Evolutionary conservation across 2,888 invertebrate genomes (phyloP).

Genomic region (Diadegma fenestrale): DNA sequence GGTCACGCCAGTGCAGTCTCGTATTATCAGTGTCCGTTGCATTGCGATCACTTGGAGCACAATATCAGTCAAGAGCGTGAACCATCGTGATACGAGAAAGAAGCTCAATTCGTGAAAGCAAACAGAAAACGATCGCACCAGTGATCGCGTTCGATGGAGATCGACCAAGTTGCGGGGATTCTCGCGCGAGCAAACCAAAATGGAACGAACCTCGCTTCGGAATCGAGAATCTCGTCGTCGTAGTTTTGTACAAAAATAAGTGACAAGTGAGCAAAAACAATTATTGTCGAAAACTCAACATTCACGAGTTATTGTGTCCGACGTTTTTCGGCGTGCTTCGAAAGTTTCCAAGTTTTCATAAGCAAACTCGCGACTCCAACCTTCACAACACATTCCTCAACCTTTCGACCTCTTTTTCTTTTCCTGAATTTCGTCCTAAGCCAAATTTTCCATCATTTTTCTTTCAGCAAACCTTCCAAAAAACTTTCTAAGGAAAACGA

Average conservation of each 20-base stretch:
- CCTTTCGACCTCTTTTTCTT: slow-evolving; percentile 42
- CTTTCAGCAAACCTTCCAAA: too few relatives aligned
- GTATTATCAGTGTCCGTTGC: slow-evolving; percentile 89
- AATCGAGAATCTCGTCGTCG: slow-evolving; percentile 14
- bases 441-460: neutral
- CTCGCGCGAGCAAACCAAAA: slow-evolving; percentile 2
- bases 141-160: slow-evolving; percentile 27
- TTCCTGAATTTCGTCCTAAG: neutral
- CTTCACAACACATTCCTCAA: slow-evolving; percentile 62
- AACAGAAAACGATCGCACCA: slow-evolving; percentile 62
- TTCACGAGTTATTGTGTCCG: slow-evolving; percentile 41
- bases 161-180: slow-evolving; percentile 15
- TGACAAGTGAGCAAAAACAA: neutral
- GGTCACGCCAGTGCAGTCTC: slow-evolving; percentile 97
- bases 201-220: neutral
- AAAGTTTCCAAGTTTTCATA: neutral
- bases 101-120: slow-evolving; percentile 41
- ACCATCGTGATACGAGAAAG: slow-evolving; percentile 73
- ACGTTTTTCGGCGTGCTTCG: neutral
- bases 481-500: slow-evolving; percentile 32
- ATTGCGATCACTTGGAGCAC: slow-evolving; percentile 82
- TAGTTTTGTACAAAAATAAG: slow-evolving; percentile 11
- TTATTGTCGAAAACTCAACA: neutral
- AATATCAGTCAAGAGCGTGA: slow-evolving; percentile 71
- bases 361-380: slow-evolving; percentile 23